These are phyloP conservation scores for Leucoptera coffeella DNA, from an alignment of 2,888 invertebrate species.

Conservation along the genomic window DNA sequence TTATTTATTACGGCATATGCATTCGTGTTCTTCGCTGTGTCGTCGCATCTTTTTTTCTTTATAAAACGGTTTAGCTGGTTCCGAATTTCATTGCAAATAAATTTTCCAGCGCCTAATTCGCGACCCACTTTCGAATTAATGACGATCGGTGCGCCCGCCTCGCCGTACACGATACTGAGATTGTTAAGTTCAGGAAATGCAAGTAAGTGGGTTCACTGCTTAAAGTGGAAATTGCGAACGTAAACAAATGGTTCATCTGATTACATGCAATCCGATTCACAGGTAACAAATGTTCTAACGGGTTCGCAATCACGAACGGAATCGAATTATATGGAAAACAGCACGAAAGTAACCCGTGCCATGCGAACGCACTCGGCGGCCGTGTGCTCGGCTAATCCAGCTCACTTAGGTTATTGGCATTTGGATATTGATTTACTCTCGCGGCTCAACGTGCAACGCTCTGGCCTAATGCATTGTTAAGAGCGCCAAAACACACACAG, in stretches of 20 bases:
- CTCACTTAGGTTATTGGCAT: too few species aligned
- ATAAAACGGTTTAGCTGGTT: not conserved
- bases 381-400: too few species aligned
- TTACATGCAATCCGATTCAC: conserved; percentile 4
- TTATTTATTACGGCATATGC: conserved; percentile 11
- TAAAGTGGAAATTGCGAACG: conserved; percentile 3
- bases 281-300: conserved; percentile 4
- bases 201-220: conserved; percentile 2
- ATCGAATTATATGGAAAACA: conserved; percentile 1
- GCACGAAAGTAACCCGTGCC: too few species aligned
- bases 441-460: too few species aligned
- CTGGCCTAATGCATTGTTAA: too few species aligned
- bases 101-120: not conserved
- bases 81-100: not conserved
- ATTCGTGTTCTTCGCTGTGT: too few species aligned
- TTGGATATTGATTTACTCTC: too few species aligned
- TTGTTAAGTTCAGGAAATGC: not conserved
- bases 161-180: not conserved
- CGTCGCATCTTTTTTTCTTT: too few species aligned
- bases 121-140: not conserved
- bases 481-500: too few species aligned
- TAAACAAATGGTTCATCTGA: conserved; percentile 4
- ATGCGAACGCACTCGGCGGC: too few species aligned
- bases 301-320: conserved; percentile 1
- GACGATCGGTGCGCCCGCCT: not conserved